Evolutionary conservation across 1,140 invertebrate species (phyloP).

Genomic region (Nephotettix cincticeps): DNA sequence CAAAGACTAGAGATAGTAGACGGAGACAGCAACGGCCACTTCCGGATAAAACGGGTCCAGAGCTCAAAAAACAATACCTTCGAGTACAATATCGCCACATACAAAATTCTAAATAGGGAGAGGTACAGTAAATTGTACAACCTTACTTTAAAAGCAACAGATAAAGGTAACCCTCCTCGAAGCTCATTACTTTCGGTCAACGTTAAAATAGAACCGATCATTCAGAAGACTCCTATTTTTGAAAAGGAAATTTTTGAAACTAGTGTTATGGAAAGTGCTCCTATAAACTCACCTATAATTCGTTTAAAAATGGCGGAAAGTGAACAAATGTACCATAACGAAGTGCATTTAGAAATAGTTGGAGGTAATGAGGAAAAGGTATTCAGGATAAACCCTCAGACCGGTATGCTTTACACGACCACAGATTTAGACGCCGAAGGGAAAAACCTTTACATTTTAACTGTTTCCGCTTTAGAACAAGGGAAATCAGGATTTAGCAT

Average conservation of each 20-base stretch:
- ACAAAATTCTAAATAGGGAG: conserved; percentile 73
- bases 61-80: conserved; percentile 43
- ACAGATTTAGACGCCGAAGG: conserved; percentile 82
- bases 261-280: conserved; percentile 81
- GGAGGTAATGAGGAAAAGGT: conserved; percentile 86
- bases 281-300: conserved; percentile 84
- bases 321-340: conserved; percentile 75
- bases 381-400: conserved; percentile 82
- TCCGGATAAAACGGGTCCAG: conserved; percentile 64
- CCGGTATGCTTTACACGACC: conserved; percentile 85
- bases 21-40: conserved; percentile 83
- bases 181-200: conserved; percentile 72
- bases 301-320: conserved; percentile 80
- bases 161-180: conserved; percentile 74
- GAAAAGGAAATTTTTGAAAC: conserved; percentile 84
- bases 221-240: conserved; percentile 85
- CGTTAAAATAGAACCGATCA: conserved; percentile 73
- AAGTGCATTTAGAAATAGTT: conserved; percentile 84
- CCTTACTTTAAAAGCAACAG: conserved; percentile 78
- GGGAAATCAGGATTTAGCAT: conserved; percentile 77
- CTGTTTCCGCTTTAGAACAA: conserved; percentile 86
- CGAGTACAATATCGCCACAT: conserved; percentile 73
- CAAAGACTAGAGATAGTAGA: conserved; percentile 77
- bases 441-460: conserved; percentile 84
- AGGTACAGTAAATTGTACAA: conserved; percentile 75